phyloP scores from a whole-genome alignment of 2,113 vertebrate species.

The Seriola rivoliana region DNA sequence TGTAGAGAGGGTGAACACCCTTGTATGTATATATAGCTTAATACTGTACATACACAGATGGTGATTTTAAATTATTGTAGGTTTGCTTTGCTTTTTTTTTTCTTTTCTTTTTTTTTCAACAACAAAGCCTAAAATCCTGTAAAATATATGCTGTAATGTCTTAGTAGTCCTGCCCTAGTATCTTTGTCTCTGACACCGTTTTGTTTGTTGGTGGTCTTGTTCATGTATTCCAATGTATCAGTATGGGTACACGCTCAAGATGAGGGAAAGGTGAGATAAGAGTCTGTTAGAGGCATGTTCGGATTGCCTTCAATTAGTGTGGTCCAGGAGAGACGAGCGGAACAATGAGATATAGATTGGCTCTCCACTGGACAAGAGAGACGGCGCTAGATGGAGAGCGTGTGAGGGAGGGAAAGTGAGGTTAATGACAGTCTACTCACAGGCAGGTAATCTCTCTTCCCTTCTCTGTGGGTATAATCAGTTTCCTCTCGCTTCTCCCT shows the following conservation, averaged over 20 bases:
- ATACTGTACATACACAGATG: neutral
- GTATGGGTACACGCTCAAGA: conserved; percentile 19
- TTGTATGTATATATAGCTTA: conserved; percentile 3
- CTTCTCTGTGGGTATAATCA: conserved; percentile 70
- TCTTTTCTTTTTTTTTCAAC: neutral
- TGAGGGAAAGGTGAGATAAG: conserved; percentile 57
- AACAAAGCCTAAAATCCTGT: neutral
- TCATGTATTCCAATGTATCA: conserved; percentile 24
- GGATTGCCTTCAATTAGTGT: conserved; percentile 75
- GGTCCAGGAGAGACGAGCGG: conserved; percentile 59
- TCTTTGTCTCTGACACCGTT: neutral
- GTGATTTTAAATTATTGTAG: neutral
- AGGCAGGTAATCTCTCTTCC: conserved; percentile 65
- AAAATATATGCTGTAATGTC: neutral
- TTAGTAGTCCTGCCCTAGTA: neutral
- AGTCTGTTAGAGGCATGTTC: conserved; percentile 63
- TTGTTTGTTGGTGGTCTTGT: neutral
- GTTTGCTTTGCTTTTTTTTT: neutral
- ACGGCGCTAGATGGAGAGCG: conserved; percentile 60
- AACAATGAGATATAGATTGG: conserved; percentile 80
- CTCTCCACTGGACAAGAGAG: conserved; percentile 69
- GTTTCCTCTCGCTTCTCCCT: conserved; percentile 67
- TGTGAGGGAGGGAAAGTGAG: conserved; percentile 66
- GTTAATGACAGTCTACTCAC: conserved; percentile 78
- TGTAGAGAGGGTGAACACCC: neutral